Evolutionary conservation across 2,888 invertebrate species (phyloP).

Genomic region (Diachrysia chrysitis): DNA sequence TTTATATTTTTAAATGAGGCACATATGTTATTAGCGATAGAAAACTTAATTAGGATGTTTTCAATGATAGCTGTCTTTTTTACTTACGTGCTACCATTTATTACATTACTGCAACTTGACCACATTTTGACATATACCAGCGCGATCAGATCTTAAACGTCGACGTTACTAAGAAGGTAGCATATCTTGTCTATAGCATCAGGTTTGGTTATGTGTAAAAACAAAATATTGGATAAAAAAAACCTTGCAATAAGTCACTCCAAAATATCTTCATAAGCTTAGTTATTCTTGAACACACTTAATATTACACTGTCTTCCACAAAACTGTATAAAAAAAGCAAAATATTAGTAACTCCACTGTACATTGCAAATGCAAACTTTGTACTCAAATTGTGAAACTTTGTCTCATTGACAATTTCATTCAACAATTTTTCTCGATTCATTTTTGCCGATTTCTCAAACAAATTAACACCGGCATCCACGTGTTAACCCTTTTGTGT

Average conservation of each 20-base stretch:
- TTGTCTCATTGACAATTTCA: conserved; percentile 60
- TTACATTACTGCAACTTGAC: too few species aligned
- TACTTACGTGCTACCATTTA: too few species aligned
- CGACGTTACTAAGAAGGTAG: too few species aligned
- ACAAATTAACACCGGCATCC: conserved; percentile 83
- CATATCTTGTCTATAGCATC: too few species aligned
- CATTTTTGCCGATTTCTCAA: conserved; percentile 71
- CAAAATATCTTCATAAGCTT: background rate
- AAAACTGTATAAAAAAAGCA: background rate
- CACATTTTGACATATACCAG: too few species aligned
- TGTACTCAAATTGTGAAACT: conserved; percentile 36
- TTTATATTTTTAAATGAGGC: background rate
- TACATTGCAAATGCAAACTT: conserved; percentile 16
- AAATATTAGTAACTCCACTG: conserved; percentile 1
- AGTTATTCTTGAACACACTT: background rate
- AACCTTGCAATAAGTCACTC: background rate
- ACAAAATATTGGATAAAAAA: too few species aligned
- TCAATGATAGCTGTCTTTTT: too few species aligned
- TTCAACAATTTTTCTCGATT: conserved; percentile 51
- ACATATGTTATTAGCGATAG: too few species aligned
- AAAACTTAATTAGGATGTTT: too few species aligned
- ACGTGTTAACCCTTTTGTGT: conserved; percentile 84
- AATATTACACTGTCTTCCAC: background rate
- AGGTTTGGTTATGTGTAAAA: too few species aligned
- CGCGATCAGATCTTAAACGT: too few species aligned